These are phyloP conservation scores for Scelioninae gen. 1 DNA, from an alignment of 2,888 invertebrate species.

Conservation along the genomic window DNA sequence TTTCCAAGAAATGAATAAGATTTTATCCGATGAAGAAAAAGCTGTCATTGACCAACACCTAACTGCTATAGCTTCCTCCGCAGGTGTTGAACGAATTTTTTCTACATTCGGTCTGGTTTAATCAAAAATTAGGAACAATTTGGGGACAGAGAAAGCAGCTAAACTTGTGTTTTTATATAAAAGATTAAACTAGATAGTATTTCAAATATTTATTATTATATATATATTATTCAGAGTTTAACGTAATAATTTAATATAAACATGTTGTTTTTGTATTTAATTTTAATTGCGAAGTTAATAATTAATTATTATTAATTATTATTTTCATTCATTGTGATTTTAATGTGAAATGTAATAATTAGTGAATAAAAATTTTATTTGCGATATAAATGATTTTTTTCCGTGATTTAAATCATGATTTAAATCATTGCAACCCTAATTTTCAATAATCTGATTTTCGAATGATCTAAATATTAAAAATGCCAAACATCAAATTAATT, in stretches of 20 bases:
- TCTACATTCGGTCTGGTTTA: constrained; percentile 32
- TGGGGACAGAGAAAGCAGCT: constrained; percentile 40
- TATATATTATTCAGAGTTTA: background rate
- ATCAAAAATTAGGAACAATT: constrained; percentile 35
- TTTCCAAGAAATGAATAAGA: constrained; percentile 18
- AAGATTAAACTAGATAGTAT: background rate
- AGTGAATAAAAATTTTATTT: too few relatives aligned
- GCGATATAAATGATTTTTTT: too few relatives aligned
- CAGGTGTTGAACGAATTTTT: constrained; percentile 10
- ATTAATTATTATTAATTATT: background rate
- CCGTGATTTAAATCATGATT: too few relatives aligned
- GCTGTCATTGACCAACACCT: constrained; percentile 12
- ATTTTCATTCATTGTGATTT: background rate
- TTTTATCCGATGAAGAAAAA: constrained; percentile 12
- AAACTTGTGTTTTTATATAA: constrained; percentile 44
- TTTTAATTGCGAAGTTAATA: background rate
- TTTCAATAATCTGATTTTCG: too few relatives aligned
- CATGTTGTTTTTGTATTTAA: background rate
- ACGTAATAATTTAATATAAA: background rate
- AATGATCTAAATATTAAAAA: too few relatives aligned
- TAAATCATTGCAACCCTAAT: too few relatives aligned
- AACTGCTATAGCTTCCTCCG: constrained; percentile 20
- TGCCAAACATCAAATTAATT: too few relatives aligned
- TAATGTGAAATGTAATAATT: too few relatives aligned
- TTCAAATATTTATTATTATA: background rate